Base-by-base conservation (phyloP, 2,113 vertebrate species). In the Aix galericulata region DNA sequence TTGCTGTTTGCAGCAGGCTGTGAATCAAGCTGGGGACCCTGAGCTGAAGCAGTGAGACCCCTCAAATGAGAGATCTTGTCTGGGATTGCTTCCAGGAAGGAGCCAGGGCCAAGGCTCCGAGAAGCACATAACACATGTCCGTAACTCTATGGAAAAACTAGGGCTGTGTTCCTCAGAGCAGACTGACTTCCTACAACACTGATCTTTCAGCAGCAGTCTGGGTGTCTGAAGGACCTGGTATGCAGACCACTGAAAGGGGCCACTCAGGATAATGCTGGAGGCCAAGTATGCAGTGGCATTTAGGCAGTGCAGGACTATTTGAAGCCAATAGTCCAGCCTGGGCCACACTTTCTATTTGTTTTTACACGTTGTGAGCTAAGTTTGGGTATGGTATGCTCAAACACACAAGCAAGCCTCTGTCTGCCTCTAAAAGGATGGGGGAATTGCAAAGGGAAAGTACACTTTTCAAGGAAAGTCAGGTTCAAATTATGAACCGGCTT, bases 341-440 rank as follows among this genome's bases (percentile, higher is more conserved):
- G 87, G 93, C 91, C 94, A 50, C 34, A 16, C n/a, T 88, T 44
- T 17, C 26, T 50, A n/a, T 84, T 92, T 94, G 92, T 80, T 94
- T 96, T 94, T 76, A 62, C 71, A 68, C 17, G 3, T 25, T 20
- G 74, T 1, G 85, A 74, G 72, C 91, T 82, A 93, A 38, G 73
- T 89, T 79, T 80, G 87, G 89, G 80, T 26, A 42, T 25, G 89
- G 89, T 86, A 46, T 22, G 79, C 79, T 86, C 52, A 0, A 58
- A 56, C 10, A 7, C 59, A 97, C 96, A 96, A 92, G 93, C 42
- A 52, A 60, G 62, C 71, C 75, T 96, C 96, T 97, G 95, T 97
- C 52, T 58, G 82, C 62, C 60, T 60, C 82, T 14, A 38, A 18
- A 89, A 60, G 95, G 60, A 81, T 9, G 15, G 52, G 86, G 63